These are phyloP conservation scores for Caenorhabditis macrosperma DNA, from an alignment of 2,888 invertebrate species.

Conservation along the genomic window DNA sequence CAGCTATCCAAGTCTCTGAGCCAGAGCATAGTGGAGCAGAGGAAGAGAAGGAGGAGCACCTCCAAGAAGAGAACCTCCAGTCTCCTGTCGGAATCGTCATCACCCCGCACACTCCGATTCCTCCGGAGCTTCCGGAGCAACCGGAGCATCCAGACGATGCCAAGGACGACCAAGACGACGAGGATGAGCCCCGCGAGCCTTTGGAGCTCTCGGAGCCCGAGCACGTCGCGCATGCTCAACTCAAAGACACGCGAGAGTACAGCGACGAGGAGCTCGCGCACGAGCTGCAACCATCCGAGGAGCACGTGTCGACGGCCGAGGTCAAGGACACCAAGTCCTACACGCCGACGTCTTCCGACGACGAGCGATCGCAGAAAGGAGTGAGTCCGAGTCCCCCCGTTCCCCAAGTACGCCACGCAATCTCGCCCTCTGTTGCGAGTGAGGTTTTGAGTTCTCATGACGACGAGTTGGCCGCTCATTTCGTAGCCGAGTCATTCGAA, in stretches of 20 bases:
- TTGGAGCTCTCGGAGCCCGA: slow-evolving; percentile 59
- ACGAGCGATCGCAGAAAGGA: slow-evolving; percentile 32
- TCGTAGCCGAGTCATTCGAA: slow-evolving; percentile 54
- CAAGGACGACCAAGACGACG: slow-evolving; percentile 49
- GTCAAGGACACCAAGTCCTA: slow-evolving; percentile 48
- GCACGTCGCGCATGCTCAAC: slow-evolving; percentile 56
- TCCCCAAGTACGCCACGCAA: slow-evolving; percentile 24
- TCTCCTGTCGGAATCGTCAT: slow-evolving; percentile 59
- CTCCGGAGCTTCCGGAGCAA: slow-evolving; percentile 58
- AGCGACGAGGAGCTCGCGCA: slow-evolving; percentile 48
- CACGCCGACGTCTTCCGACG: slow-evolving; percentile 50
- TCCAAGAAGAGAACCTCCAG: slow-evolving; percentile 18
- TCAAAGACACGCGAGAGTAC: slow-evolving; percentile 56
- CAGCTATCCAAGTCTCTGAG: slow-evolving; percentile 16
- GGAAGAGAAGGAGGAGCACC: no score
- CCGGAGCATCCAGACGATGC: slow-evolving; percentile 53
- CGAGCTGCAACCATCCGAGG: slow-evolving; percentile 53
- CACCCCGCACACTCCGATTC: slow-evolving; percentile 62
- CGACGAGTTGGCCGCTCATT: slow-evolving; percentile 55
- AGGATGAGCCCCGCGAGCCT: slow-evolving; percentile 60
- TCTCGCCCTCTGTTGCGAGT: slow-evolving; percentile 41
- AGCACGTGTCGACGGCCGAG: slow-evolving; percentile 56
- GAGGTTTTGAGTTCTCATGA: slow-evolving; percentile 34
- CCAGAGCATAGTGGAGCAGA: not conserved
- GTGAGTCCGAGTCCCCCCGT: slow-evolving; percentile 37